Conservation (phyloP, 1,140 invertebrate genomes). For the Leptoteleia sp. region DNA sequence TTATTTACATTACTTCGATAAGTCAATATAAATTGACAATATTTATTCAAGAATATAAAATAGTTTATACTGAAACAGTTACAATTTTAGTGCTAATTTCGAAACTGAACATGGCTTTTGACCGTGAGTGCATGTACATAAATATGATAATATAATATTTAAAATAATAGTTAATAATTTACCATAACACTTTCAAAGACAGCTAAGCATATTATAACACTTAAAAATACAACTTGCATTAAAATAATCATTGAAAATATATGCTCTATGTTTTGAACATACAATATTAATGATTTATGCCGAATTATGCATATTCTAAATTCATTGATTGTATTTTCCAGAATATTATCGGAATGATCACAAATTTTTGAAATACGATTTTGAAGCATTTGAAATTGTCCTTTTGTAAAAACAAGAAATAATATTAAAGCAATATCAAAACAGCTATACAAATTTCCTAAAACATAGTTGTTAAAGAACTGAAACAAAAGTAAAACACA, state of each 20-base stretch:
- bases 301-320: not conserved
- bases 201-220: not conserved
- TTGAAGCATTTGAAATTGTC: constrained; percentile 32
- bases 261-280: not conserved
- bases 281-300: not conserved
- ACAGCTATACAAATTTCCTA: constrained; percentile 28
- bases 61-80: no score
- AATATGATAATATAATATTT: no score
- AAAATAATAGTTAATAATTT: no score
- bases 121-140: no score
- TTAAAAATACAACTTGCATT: not conserved
- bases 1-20: no score
- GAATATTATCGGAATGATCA: not conserved
- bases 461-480: constrained; percentile 2
- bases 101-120: no score
- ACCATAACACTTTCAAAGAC: not conserved
- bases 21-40: no score
- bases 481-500: not conserved
- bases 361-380: constrained; percentile 1
- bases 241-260: not conserved
- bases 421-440: constrained; percentile 27
- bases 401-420: constrained; percentile 17
- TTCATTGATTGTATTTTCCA: not conserved
- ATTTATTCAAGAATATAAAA: no score
- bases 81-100: no score